Evolutionary conservation across 2,113 vertebrate genomes (phyloP).

Genomic region (Halcyon malimbica): DNA sequence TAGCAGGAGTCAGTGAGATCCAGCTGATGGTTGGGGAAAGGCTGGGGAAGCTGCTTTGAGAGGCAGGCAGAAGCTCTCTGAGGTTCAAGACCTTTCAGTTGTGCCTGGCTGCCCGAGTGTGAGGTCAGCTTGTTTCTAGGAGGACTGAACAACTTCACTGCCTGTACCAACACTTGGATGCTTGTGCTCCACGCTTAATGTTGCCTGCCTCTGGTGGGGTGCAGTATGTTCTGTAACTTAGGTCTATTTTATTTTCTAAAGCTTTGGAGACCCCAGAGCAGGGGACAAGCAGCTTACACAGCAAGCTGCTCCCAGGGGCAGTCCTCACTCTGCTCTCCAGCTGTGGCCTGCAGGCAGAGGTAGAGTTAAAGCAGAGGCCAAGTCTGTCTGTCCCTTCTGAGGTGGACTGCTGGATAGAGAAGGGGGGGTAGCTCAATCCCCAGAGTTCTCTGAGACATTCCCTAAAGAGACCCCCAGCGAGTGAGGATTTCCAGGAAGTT

Average conservation of each 20-base stretch:
- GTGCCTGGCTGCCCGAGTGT: neutral
- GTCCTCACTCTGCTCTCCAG: neutral
- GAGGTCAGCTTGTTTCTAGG: neutral
- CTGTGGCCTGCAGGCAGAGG: neutral
- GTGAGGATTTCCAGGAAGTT: neutral
- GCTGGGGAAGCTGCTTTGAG: neutral
- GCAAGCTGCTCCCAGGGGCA: neutral
- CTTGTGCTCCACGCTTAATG: neutral
- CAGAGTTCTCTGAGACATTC: neutral
- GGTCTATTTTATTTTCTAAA: neutral
- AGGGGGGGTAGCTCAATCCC: neutral
- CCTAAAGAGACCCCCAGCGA: neutral
- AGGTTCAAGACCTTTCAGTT: neutral
- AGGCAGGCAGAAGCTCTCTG: neutral
- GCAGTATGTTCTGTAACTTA: neutral
- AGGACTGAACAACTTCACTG: neutral
- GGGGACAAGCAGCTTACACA: neutral
- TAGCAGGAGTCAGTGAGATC: neutral
- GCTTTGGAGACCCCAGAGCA: neutral
- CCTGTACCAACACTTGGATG: neutral
- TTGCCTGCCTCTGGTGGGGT: neutral
- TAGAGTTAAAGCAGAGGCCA: neutral
- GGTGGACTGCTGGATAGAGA: neutral
- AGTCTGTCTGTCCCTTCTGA: neutral
- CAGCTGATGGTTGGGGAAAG: neutral